These are phyloP conservation scores for Macrosoma leucophasiata DNA, from an alignment of 2,888 invertebrate species.

Conservation along the genomic window DNA sequence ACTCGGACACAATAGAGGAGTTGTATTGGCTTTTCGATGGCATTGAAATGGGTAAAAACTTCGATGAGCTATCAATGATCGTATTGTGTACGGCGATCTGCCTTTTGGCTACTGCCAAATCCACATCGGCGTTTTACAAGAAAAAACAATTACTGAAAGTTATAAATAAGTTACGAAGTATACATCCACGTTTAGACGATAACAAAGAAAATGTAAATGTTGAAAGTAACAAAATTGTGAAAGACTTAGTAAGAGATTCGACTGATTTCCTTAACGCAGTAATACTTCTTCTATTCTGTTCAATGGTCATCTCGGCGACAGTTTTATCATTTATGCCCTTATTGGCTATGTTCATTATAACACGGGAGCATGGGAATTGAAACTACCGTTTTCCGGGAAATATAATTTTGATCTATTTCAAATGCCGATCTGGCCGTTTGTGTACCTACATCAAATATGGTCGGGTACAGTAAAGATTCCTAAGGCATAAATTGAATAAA, in stretches of 20 bases:
- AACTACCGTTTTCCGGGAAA: constrained; percentile 41
- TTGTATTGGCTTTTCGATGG: constrained; percentile 39
- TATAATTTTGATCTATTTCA: constrained; percentile 52
- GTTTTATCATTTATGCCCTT: constrained; percentile 41
- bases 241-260: constrained; percentile 32
- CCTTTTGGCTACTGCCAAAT: constrained; percentile 40
- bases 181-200: constrained; percentile 31
- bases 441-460: too few species aligned
- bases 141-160: constrained; percentile 30
- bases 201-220: constrained; percentile 3
- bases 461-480: too few species aligned
- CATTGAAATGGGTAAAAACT: constrained; percentile 32
- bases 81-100: constrained; percentile 44
- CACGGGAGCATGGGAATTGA: constrained; percentile 31
- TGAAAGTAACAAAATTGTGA: constrained; percentile 16
- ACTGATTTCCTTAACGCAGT: constrained; percentile 32
- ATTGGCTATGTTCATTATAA: constrained; percentile 32
- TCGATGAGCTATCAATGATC: constrained; percentile 40
- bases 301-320: constrained; percentile 30
- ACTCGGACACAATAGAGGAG: constrained; percentile 42
- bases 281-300: constrained; percentile 27
- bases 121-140: constrained; percentile 33
- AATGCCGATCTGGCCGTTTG: too few species aligned
- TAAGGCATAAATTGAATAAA: too few species aligned
- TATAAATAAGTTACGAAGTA: constrained; percentile 34